These are phyloP conservation scores for Beris chalybata DNA, from an alignment of 2,888 invertebrate genomes.

Conservation along the genomic window DNA sequence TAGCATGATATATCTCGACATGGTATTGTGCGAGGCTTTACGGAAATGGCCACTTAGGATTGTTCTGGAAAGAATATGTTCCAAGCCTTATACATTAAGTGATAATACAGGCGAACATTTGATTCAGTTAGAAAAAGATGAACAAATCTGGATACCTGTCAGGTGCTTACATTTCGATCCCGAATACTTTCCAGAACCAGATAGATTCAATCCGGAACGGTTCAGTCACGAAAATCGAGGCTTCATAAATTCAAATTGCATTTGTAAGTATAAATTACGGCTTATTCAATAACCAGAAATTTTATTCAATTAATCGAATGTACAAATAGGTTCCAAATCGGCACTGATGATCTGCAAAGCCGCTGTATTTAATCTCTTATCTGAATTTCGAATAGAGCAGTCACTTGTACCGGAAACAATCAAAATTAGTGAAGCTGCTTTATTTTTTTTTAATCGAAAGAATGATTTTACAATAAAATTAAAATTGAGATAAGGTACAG, in stretches of 20 bases:
- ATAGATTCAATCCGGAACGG: constrained; percentile 62
- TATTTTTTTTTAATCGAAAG: neutral
- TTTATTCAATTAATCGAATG: neutral
- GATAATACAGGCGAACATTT: constrained; percentile 43
- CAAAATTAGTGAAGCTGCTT: too few relatives aligned
- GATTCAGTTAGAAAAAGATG: constrained; percentile 48
- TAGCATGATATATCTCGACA: constrained; percentile 64
- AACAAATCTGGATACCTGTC: constrained; percentile 51
- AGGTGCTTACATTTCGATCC: constrained; percentile 60
- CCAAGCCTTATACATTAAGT: constrained; percentile 57
- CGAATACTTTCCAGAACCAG: constrained; percentile 59
- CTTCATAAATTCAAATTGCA: constrained; percentile 60
- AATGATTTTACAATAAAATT: constrained; percentile 1
- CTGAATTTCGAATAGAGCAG: neutral
- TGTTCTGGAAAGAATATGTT: constrained; percentile 59
- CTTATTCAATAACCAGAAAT: neutral
- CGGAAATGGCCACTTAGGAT: constrained; percentile 60
- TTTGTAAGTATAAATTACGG: constrained; percentile 7
- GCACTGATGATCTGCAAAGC: constrained; percentile 11
- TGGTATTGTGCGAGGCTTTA: constrained; percentile 59
- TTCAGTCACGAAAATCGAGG: constrained; percentile 63
- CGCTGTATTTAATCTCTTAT: constrained; percentile 5
- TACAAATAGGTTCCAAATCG: constrained; percentile 11
- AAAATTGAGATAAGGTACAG: neutral
- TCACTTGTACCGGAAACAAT: too few relatives aligned